Evolutionary conservation across 2,888 invertebrate genomes (phyloP).

Genomic region (Acronicta alni): DNA sequence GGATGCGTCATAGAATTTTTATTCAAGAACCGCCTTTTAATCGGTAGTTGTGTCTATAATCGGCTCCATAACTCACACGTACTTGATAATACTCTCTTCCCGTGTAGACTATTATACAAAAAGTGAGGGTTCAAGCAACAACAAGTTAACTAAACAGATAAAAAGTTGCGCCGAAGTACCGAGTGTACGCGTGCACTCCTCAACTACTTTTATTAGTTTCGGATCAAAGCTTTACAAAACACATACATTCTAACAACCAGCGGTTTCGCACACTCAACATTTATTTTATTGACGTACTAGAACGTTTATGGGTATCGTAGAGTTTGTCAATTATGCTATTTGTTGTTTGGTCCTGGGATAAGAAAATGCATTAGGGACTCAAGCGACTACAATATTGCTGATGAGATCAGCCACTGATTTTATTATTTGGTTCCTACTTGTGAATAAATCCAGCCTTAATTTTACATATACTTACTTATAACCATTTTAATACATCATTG

Average conservation of each 20-base stretch:
- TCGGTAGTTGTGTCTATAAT: conserved; percentile 14
- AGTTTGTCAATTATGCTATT: conserved; percentile 1
- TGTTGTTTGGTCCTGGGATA: background rate
- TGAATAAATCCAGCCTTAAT: too few species aligned
- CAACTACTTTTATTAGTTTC: conserved; percentile 67
- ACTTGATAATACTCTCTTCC: conserved; percentile 50
- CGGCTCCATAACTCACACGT: conserved; percentile 29
- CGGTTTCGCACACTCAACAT: conserved; percentile 11
- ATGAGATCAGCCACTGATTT: too few species aligned
- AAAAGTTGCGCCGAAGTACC: conserved; percentile 54
- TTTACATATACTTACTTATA: too few species aligned
- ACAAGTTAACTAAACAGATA: conserved; percentile 63
- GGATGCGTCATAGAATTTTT: too few species aligned
- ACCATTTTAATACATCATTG: too few species aligned
- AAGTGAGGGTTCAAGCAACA: conserved; percentile 48
- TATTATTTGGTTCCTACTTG: too few species aligned
- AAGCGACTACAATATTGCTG: too few species aligned
- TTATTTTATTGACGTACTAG: conserved; percentile 14
- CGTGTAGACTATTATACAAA: conserved; percentile 47
- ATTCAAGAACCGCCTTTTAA: too few species aligned
- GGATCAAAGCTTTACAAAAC: conserved; percentile 52
- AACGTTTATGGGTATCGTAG: conserved; percentile 6
- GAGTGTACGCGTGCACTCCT: conserved; percentile 44
- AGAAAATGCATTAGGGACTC: too few species aligned
- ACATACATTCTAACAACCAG: conserved; percentile 31